Evolutionary conservation across 2,113 vertebrate genomes (phyloP), one percentile per base, ranked within the genome.

Genomic region (Dipodomys merriami): DNA sequence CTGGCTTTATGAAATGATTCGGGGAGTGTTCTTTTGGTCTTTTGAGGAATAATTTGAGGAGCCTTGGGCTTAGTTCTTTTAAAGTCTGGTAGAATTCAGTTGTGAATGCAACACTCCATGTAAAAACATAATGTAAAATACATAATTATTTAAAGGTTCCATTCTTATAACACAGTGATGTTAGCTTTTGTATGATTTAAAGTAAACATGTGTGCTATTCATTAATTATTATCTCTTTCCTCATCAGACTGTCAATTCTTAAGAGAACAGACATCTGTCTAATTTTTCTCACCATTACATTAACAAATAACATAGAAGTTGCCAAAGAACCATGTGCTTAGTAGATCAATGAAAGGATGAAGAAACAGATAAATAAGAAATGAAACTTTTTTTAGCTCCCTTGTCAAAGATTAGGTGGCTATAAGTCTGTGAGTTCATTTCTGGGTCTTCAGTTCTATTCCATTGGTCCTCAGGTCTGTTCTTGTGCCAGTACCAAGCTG

Each of bases 151-250:
- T 80, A 44, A 57, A 57, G 53, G 4, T 77, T 95, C 30, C 12
- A 71, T 25, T 71, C 49, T 90, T 57, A 35, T 44, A 57, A 19
- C 23, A 86, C 33, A 12, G 6, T 35, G 16, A 53, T 15, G 76
- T 94, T 64, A 91, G 57, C 84, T 80, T 72, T 62, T 25, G 73
- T 1, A 69, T 15, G 10, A 64, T 80, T 91, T 86, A 80, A 85
- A 67, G 62, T 71, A 44, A 82, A 91, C 88, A 87, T 73, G 7
- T 57, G 11, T 23, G 33, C 12, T 85, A 67, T 18, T 35, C 18
- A 49, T 74, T 73, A 64, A 64, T 57, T 16, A 77, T 22, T 83
- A 2, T 25, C 23, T 83, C 27, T 76, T 10, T 85, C n/a, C 27
- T 90, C 29, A 77, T 62, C 35, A 93, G 29, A 82, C 2, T 35